These are phyloP conservation scores for Sparidentex hasta DNA, from an alignment of 2,797 vertebrate genomes.

Conservation along the genomic window DNA sequence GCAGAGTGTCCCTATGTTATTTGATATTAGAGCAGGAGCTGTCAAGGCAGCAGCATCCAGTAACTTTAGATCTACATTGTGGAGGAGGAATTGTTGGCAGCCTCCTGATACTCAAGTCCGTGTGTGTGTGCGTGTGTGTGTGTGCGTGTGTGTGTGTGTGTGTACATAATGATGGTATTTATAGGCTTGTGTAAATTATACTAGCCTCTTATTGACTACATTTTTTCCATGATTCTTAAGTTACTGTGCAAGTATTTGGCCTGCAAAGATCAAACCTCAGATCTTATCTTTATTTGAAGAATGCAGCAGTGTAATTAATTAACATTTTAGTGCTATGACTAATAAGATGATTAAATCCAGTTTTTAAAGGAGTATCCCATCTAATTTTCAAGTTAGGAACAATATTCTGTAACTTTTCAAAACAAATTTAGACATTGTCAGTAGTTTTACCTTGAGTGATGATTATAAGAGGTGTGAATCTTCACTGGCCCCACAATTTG, in stretches of 20 bases:
- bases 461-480: no score
- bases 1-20: slow-evolving; percentile 27
- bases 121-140: neutral
- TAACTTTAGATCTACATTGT: slow-evolving; percentile 26
- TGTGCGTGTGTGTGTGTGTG: neutral
- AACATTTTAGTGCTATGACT: neutral
- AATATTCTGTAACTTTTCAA: neutral
- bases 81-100: slow-evolving; percentile 13
- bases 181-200: neutral
- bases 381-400: neutral
- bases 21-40: slow-evolving; percentile 36
- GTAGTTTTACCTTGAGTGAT: no score
- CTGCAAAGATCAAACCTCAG: neutral
- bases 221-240: neutral
- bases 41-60: slow-evolving; percentile 25
- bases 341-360: neutral
- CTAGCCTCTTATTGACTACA: neutral
- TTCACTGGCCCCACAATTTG: no score
- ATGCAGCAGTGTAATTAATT: neutral
- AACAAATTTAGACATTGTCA: no score
- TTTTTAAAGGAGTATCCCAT: neutral
- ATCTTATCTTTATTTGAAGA: neutral
- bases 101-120: neutral
- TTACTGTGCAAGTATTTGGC: neutral
- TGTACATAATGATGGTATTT: neutral